Evolutionary conservation across 2,113 vertebrate genomes (phyloP).

Genomic region (Oriolus oriolus): DNA sequence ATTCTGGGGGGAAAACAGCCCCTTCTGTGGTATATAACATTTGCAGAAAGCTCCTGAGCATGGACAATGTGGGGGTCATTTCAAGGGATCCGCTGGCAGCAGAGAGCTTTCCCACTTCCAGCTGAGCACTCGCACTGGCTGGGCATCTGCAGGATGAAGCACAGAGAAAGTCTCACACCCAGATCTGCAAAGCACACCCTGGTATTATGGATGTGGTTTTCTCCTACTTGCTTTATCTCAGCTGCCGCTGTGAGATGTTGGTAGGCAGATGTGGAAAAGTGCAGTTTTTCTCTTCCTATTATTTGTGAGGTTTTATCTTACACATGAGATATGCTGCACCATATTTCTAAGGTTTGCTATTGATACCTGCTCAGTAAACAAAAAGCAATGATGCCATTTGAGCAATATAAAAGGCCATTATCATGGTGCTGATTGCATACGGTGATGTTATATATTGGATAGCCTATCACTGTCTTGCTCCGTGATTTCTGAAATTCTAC

Average conservation of each 20-base stretch:
- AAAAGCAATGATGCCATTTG: not conserved
- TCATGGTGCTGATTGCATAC: not conserved
- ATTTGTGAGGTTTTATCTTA: not conserved
- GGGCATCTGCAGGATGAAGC: not conserved
- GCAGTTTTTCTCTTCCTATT: not conserved
- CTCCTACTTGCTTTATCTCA: not conserved
- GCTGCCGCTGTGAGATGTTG: not conserved
- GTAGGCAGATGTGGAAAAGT: not conserved
- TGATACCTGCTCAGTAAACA: not conserved
- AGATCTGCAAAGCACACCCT: not conserved
- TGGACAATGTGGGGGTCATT: not conserved
- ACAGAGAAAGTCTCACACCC: fast-evolving
- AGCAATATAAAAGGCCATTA: not conserved
- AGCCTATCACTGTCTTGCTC: not conserved
- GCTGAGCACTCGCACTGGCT: not conserved
- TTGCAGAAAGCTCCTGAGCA: not conserved
- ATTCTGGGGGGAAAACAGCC: not conserved
- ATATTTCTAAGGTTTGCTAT: not conserved
- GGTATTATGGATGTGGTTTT: not conserved
- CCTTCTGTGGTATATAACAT: not conserved
- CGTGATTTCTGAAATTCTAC: not conserved
- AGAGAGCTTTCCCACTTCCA: not conserved
- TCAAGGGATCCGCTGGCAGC: not conserved
- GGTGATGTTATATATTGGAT: not conserved
- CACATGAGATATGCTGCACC: not conserved